These are phyloP conservation scores for Xiphorhynchus elegans DNA, from an alignment of 2,113 vertebrate genomes.

Conservation along the genomic window DNA sequence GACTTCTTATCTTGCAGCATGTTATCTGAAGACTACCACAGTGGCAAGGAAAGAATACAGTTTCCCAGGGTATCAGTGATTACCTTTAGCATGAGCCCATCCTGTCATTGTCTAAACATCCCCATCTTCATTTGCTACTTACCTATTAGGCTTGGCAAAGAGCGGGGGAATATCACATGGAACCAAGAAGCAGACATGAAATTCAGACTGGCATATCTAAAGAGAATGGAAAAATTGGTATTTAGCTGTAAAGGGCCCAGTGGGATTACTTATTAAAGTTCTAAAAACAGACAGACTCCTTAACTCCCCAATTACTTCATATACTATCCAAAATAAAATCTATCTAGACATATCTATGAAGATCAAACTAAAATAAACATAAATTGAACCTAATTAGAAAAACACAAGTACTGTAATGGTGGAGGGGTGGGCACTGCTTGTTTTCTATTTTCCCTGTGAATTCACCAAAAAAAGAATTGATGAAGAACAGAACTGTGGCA, in stretches of 20 bases:
- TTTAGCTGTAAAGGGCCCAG: not conserved
- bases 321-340: not conserved
- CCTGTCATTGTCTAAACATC: not conserved
- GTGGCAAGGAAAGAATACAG: not conserved
- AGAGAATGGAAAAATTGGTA: not conserved
- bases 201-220: not conserved
- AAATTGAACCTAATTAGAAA: not conserved
- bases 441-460: not conserved
- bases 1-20: not conserved
- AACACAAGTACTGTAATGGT: not conserved
- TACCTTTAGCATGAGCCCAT: not conserved
- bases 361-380: not conserved
- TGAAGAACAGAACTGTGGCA: not conserved
- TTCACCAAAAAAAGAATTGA: not conserved
- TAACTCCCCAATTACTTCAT: not conserved
- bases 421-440: not conserved
- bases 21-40: not conserved
- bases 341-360: not conserved
- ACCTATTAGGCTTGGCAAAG: not conserved
- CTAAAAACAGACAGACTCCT: not conserved
- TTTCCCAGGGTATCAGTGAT: not conserved
- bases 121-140: not conserved
- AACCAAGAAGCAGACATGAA: not conserved
- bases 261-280: not conserved
- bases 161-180: not conserved